Base-by-base conservation (phyloP, 2,113 vertebrate species). In the Bufo gargarizans region DNA sequence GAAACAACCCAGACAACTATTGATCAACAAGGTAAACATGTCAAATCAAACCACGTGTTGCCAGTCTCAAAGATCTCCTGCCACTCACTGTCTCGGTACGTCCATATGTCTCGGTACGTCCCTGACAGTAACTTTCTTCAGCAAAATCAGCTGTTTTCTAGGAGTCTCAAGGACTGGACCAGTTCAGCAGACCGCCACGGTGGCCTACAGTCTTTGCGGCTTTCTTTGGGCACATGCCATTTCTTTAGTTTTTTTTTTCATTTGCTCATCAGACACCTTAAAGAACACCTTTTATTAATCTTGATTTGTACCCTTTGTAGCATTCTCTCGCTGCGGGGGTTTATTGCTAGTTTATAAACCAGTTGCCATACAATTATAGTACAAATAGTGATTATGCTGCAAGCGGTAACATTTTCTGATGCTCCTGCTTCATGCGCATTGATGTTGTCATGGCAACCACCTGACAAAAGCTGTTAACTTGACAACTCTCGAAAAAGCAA, bases 381-480 rank as follows among this genome's bases (percentile, higher is more conserved):
- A 76, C 72, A 76, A 49, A 76, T 20, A 76, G 47, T 76, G 45
- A 76, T 76, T 50, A 76, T 76, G 8, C 72, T 10, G 72, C 17
- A 16, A 76, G 72, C 47, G 17, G 72, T 76, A 76, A 20, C 47
- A 20, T 76, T 50, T 49, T 20, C 45, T 50, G 47, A 76, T 59
- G 20, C 55, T 58, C 53, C 77, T 16, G 77, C 12, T 80, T 80
- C 43, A 16, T 10, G 12, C 16, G 22, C 77, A 80, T 19, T 80
- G 77, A 80, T 59, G 77, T 80, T 59, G 53, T 56, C 77, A 80
- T 80, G 17, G 53, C 77, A 80, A 80, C 55, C 22, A 43, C 55
- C 49, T 78, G 77, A 55, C 77, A 78, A 78, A 55, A 55, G 77
- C 77, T 56, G 50, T 58, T 58, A 80, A 80, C 77, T 80, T 80